Base-by-base conservation (phyloP, 2,113 vertebrate species). In the Glaucidium brasilianum region DNA sequence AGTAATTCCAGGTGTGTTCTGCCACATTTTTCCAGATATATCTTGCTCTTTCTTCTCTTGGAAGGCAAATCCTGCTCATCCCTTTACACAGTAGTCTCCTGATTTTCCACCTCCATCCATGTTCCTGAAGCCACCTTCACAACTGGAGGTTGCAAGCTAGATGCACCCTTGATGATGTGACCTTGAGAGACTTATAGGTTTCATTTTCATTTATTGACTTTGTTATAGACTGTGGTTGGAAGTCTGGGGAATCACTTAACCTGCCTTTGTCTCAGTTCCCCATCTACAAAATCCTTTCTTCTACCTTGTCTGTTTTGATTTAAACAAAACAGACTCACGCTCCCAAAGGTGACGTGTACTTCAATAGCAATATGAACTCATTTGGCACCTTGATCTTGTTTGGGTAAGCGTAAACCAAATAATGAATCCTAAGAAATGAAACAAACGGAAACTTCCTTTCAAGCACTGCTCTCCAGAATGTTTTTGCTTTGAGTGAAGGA, bases 271-370 rank as follows among this genome's bases (percentile, higher is more conserved):
- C 29, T 78, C 56, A 35, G 66, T 22, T 85, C 37, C 29, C 37
- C 15, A 55, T 14, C 74, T 71, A 63, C 56, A 85, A 85, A 93
- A 32, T 63, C 50, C 64, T 86, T 81, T 81, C n/a, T 78, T 88
- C 53, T 88, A 72, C 63, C 58, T 94, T 75, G 47, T 90, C 85
- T 92, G 41, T 74, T 95, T 93, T 85, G 74, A 90, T 93, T 93
- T 87, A 90, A 92, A 37, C 18, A 68, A 73, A 94, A 80, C 14
- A 45, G 62, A 45, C 49, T 66, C 26, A 63, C 82, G 64, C 13
- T 41, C 58, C 69, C 60, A 64, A 67, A 92, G 89, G 89, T 87
- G 78, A 85, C 30, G 29, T n/a, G 56, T 59, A 49, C 82, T 85
- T 94, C 25, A 4, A 75, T 37, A 88, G 53, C 50, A 81, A 55